A percentile compares a stretch with the other conserved stretches of the same genome.
phyloP scores from a whole-genome alignment of 2,797 vertebrate species.

The Mus minutoides region DNA sequence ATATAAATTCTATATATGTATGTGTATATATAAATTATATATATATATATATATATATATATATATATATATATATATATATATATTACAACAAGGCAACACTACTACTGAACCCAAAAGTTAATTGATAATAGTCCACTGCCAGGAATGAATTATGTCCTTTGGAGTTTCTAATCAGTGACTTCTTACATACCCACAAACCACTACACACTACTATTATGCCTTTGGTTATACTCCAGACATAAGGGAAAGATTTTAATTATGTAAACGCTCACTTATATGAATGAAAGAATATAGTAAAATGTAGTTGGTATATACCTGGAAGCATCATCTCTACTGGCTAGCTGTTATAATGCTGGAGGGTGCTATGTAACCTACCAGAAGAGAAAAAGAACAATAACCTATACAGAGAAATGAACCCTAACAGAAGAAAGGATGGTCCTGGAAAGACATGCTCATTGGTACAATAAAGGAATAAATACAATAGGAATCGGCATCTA shows the following conservation, averaged over 20 bases:
- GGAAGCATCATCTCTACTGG: neutral
- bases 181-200: neutral
- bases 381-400: too few relatives aligned
- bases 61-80: too few relatives aligned
- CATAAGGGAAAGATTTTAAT: neutral
- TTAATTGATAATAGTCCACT: neutral
- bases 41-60: too few relatives aligned
- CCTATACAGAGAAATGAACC: neutral
- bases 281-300: neutral
- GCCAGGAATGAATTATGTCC: neutral
- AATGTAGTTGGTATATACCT: neutral
- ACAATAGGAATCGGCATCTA: neutral
- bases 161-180: neutral
- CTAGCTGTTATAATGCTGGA: neutral
- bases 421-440: neutral
- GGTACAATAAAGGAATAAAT: neutral
- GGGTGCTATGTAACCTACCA: neutral
- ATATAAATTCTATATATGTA: too few relatives aligned
- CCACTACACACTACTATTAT: neutral
- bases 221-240: too few relatives aligned
- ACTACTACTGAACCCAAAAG: neutral
- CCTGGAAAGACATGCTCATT: neutral
- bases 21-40: too few relatives aligned
- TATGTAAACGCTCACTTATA: neutral
- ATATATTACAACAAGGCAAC: neutral